These are phyloP conservation scores for Eueremaeus valkanovi DNA, from an alignment of 2,888 invertebrate species.

Conservation along the genomic window DNA sequence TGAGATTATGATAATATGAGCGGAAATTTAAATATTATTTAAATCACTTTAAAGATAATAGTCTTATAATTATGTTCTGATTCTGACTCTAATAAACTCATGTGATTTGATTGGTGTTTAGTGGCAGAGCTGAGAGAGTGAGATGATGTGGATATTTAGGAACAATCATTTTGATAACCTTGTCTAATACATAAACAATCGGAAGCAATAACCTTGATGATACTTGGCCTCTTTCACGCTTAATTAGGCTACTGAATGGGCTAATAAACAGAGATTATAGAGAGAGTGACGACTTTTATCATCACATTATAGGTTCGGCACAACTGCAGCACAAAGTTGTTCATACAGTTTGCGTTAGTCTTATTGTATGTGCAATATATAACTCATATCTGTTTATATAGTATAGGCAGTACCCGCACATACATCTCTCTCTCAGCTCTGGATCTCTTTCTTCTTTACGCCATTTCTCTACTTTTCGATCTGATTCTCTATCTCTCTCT, in stretches of 20 bases:
- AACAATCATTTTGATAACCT: constrained; percentile 22
- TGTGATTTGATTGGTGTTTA: too few species aligned
- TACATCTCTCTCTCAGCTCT: too few species aligned
- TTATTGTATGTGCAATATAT: constrained; percentile 2
- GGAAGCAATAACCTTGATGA: constrained; percentile 27
- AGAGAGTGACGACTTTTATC: constrained; percentile 15
- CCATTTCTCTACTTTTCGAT: too few species aligned
- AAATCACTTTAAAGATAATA: too few species aligned
- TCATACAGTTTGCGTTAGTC: too few species aligned
- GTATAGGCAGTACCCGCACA: not conserved
- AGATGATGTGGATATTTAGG: too few species aligned
- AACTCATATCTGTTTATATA: not conserved
- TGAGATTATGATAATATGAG: too few species aligned
- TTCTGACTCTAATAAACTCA: too few species aligned
- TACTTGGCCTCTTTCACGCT: constrained; percentile 31
- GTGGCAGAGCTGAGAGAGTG: not conserved
- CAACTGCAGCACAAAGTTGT: too few species aligned
- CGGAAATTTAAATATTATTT: too few species aligned
- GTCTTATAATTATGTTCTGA: too few species aligned
- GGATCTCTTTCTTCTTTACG: constrained; percentile 1
- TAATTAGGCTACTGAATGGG: constrained; percentile 32
- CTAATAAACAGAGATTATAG: constrained; percentile 33
- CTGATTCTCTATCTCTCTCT: constrained; percentile 3
- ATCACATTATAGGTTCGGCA: constrained; percentile 16
- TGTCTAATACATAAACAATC: constrained; percentile 30